These are phyloP conservation scores for Fistularia tabacaria DNA, from an alignment of 2,797 vertebrate genomes.

Conservation along the genomic window DNA sequence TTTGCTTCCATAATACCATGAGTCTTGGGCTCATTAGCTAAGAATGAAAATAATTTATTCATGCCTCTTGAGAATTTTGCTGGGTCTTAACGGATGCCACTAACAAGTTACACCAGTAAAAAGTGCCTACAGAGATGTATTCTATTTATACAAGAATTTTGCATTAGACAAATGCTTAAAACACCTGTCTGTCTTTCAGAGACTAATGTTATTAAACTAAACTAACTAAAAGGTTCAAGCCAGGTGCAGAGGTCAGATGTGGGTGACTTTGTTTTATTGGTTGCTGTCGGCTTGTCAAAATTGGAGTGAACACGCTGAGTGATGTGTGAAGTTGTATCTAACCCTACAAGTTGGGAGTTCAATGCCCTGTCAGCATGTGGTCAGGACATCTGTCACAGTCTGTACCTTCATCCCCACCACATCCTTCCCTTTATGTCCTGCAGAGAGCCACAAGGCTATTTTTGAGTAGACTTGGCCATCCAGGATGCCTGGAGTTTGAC, in stretches of 20 bases:
- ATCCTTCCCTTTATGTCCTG: constrained; percentile 67
- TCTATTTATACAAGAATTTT: neutral
- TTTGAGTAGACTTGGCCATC: constrained; percentile 36
- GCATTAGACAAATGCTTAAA: neutral
- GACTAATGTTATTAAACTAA: too few relatives aligned
- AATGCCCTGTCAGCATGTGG: constrained; percentile 37
- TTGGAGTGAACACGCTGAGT: constrained; percentile 3
- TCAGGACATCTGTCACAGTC: constrained; percentile 67
- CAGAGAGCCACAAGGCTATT: constrained; percentile 46
- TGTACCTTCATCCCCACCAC: constrained; percentile 51
- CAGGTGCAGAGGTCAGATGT: constrained; percentile 2
- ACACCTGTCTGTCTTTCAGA: neutral
- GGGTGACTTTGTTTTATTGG: constrained; percentile 8
- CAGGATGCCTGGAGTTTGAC: constrained; percentile 55
- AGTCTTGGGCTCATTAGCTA: too few relatives aligned
- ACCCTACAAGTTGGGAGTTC: constrained; percentile 20
- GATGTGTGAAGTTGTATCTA: constrained; percentile 4
- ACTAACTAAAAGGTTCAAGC: too few relatives aligned
- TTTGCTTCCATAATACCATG: too few relatives aligned
- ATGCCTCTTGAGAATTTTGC: neutral
- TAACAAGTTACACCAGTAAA: neutral
- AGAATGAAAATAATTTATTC: neutral
- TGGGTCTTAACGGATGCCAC: neutral
- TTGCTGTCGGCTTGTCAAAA: constrained; percentile 17
- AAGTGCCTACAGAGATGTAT: constrained; percentile 1